A percentile compares a stretch with the other conserved stretches of the same genome.
Conservation (phyloP, 2,797 vertebrate genomes). For the Kryptopterus vitreolus region DNA sequence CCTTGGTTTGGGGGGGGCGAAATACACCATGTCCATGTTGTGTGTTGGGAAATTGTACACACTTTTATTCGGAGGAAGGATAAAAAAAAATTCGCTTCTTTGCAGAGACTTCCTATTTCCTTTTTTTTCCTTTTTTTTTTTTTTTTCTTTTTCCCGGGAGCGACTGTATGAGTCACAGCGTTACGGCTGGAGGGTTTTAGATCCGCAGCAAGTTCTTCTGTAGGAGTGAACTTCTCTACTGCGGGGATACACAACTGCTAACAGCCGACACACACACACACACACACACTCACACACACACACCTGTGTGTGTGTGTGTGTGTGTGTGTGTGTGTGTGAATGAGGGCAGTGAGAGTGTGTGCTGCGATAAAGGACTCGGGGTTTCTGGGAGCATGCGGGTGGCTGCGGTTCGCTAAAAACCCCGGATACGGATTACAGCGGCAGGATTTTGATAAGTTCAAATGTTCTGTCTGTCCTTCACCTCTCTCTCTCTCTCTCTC, state of each 20-base stretch:
- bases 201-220: conserved; percentile 61
- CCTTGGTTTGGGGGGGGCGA: too few species aligned
- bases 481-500: conserved; percentile 45
- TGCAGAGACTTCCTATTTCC: background rate
- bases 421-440: conserved; percentile 70
- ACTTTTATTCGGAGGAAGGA: background rate
- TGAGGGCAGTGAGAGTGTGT: conserved; percentile 28
- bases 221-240: conserved; percentile 69
- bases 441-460: conserved; percentile 74
- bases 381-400: conserved; percentile 55
- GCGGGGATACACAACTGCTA: conserved; percentile 53
- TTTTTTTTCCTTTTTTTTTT: background rate
- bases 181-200: background rate
- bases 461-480: conserved; percentile 57
- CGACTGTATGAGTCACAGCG: background rate
- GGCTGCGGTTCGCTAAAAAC: conserved; percentile 69
- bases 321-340: background rate
- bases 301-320: background rate
- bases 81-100: background rate
- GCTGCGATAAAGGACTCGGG: conserved; percentile 47
- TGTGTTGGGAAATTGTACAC: background rate
- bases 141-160: background rate
- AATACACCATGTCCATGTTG: too few species aligned
- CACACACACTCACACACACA: conserved; percentile 2
- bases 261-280: background rate